Evolutionary conservation across 2,797 vertebrate species (phyloP), one percentile per base, ranked within the genome.

Genomic region (Melanogrammus aeglefinus): DNA sequence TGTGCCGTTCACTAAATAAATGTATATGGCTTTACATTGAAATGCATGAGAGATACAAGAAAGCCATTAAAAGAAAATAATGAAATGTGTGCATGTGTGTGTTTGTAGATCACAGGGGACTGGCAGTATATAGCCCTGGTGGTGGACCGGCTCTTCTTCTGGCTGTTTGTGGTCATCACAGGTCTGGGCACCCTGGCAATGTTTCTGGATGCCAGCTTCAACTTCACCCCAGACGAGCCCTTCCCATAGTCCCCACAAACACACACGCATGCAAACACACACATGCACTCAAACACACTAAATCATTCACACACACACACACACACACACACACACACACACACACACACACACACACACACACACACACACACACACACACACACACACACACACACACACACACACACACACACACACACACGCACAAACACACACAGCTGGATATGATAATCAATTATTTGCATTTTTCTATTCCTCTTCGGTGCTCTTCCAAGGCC

Each of bases 201-300:
- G 93, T 95, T 95, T 86, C 77, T 95, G 88, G 94, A 95, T 38
- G 95, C 95, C 83, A 95, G 93, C 76, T 95, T 95, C 84, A 95
- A 95, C 91, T 93, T 94, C 80, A 95, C 91, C 66, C 95, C 95
- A 1, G 91, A 93, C 75, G 47, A 93, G 73, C 92, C 95, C 6
- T 95, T 95, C 80, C 92, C 94, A 35, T 93, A 88, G 80, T 44
- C 33, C 38, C 7, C 38, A 9, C 9, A 39, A 7, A 39, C 38
- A 39, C 41, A 44, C 41, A 44, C 41, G 2, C 13, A 44, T 2
- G 16, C 41, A 44, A 3, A 44, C 41, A 16, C 10, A 16, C 41
- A 44, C 39, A 9, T n/a, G n/a, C n/a, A n/a, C n/a, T n/a, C n/a
- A n/a, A n/a, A n/a, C n/a, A n/a, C n/a, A n/a, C n/a, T n/a, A n/a